Conservation (phyloP, 2,113 vertebrate species). For the Vulpes ferrilata region DNA sequence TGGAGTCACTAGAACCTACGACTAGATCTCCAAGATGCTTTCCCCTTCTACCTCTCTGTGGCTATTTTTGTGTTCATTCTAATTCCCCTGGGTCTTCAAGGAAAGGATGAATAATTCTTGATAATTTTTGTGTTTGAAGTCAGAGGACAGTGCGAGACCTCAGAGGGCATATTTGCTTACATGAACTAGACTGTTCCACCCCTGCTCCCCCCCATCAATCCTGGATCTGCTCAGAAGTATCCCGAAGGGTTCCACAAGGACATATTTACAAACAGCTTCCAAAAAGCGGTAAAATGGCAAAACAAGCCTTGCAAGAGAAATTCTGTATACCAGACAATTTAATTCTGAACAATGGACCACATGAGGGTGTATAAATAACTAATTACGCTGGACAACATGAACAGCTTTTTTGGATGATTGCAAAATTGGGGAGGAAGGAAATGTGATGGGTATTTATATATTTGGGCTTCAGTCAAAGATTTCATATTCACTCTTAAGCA, state of each 20-base stretch:
- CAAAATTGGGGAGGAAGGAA: slow-evolving; percentile 84
- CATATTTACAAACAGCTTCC: slow-evolving; percentile 81
- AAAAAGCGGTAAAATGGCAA: slow-evolving; percentile 67
- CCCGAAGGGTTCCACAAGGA: slow-evolving; percentile 66
- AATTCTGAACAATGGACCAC: slow-evolving; percentile 80
- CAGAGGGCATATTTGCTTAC: neutral
- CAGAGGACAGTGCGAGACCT: neutral
- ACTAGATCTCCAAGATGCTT: slow-evolving; percentile 53
- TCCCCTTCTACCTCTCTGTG: slow-evolving; percentile 48
- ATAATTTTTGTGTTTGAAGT: neutral
- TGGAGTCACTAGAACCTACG: slow-evolving; percentile 18
- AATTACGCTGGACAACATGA: slow-evolving; percentile 82
- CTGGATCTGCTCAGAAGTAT: slow-evolving; percentile 37
- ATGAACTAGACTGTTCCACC: neutral
- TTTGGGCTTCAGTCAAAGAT: slow-evolving; percentile 83
- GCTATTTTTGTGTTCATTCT: slow-evolving; percentile 36
- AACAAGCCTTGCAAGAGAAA: slow-evolving; percentile 78
- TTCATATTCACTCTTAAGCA: slow-evolving; percentile 84
- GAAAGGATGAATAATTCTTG: neutral
- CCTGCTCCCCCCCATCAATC: neutral
- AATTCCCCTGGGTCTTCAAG: slow-evolving; percentile 30
- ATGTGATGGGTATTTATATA: slow-evolving; percentile 84
- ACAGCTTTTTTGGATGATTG: slow-evolving; percentile 81
- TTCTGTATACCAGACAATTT: slow-evolving; percentile 79
- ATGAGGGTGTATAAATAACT: slow-evolving; percentile 82